Evolutionary conservation across 2,113 vertebrate species (phyloP).

Genomic region (Puma concolor): DNA sequence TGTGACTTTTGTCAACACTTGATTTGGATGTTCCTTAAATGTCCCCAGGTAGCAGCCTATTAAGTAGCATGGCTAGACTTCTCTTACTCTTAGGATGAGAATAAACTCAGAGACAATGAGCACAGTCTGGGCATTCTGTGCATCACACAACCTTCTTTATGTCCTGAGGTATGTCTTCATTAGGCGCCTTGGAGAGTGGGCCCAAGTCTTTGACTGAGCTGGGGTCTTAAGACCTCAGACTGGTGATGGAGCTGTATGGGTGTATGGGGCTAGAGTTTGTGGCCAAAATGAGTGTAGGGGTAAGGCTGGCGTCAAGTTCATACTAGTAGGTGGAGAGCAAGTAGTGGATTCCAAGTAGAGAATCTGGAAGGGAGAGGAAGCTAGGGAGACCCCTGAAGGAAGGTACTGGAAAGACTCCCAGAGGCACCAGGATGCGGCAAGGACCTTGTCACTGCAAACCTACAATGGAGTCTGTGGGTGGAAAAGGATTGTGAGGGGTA

Average conservation of each 20-base stretch:
- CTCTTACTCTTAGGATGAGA: background rate
- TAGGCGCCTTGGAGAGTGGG: background rate
- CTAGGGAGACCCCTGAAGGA: background rate
- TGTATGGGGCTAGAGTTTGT: background rate
- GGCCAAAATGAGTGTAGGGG: background rate
- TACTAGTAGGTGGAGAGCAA: background rate
- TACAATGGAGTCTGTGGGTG: background rate
- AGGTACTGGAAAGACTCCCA: background rate
- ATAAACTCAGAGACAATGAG: background rate
- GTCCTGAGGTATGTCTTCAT: background rate
- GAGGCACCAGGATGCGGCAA: background rate
- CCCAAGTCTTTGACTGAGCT: background rate
- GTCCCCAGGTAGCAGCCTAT: background rate
- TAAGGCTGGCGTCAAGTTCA: background rate
- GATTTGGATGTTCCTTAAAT: slow-evolving; percentile 30
- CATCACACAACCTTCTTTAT: background rate
- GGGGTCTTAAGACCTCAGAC: background rate
- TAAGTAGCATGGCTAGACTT: background rate
- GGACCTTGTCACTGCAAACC: background rate
- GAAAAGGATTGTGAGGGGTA: background rate
- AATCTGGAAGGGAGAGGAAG: background rate
- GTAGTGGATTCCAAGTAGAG: background rate
- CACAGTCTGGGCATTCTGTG: background rate
- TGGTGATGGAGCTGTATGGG: background rate
- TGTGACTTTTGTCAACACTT: slow-evolving; percentile 9